A percentile compares a stretch with the other conserved stretches of the same genome.
These are phyloP conservation scores for Eulemur albifrons DNA, from an alignment of 2,797 vertebrate genomes.

Conservation along the genomic window DNA sequence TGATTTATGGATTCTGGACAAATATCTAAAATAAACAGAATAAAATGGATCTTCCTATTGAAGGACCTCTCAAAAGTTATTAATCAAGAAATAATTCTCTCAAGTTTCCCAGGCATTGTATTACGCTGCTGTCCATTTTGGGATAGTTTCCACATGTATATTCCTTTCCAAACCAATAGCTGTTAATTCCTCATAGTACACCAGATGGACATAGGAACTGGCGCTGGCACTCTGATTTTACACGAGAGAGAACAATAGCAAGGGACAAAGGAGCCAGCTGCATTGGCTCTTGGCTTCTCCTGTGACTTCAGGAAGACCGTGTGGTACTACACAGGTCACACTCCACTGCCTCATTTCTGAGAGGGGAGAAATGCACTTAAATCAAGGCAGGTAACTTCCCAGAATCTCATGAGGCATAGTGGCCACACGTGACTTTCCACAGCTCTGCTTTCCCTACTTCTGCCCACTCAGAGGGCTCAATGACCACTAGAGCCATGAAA, in stretches of 20 bases:
- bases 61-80: neutral
- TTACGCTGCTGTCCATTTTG: neutral
- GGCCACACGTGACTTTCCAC: neutral
- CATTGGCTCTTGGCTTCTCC: neutral
- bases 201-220: too few relatives aligned
- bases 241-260: neutral
- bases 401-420: neutral
- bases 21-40: slow-evolving; percentile 39
- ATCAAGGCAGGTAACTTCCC: neutral
- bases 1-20: neutral
- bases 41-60: neutral
- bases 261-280: neutral
- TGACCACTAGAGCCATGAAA: neutral
- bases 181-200: neutral
- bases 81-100: slow-evolving; percentile 43
- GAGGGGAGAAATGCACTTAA: neutral
- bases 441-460: too few relatives aligned
- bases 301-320: neutral
- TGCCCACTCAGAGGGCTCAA: neutral
- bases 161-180: neutral
- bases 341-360: neutral
- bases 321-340: neutral
- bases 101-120: neutral
- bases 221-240: neutral
- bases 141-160: neutral